Base-by-base conservation (phyloP, 2,113 vertebrate species). In the Nymphicus hollandicus region DNA sequence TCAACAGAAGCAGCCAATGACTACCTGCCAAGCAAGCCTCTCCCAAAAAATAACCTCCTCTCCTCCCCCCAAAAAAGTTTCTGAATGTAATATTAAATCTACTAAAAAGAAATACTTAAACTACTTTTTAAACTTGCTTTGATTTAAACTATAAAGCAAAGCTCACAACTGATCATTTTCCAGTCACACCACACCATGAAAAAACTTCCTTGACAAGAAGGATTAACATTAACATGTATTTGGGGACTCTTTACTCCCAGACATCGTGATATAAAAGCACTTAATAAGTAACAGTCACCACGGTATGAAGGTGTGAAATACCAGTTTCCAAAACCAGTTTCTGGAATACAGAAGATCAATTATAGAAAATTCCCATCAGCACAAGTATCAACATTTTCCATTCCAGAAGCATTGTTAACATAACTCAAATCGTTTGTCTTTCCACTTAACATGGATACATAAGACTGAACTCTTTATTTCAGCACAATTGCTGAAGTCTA, bases 371-470 rank as follows among this genome's bases (percentile, higher is more conserved):
- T 90, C 50, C 82, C 61, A 49, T 68, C 82, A 84, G 68, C 22
- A 0, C 43, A 89, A 86, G 33, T 39, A 88, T 86, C 76, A 74
- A 55, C 33, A 65, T 81, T 90, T 92, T 86, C 76, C 74, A 29
- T 65, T 74, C 68, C 2, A 2, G 29, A 56, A 24, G 31, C 60
- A 93, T 27, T 86, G 33, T 55, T 94, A 83, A 47, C 46, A 28
- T 56, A 93, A 80, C 52, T 68, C n/a, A 64, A 79, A 86, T 41
- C 72, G 47, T 83, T 93, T 93, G 46, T 49, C 83, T 94, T 96
- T 88, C 47, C 72, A 81, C 61, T 88, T 89, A 81, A 79, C 0
- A 1, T 37, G 72, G 82, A 81, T 61, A 92, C 28, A 6, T 39
- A 69, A 92, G 52, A 81, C 31, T 10, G 17, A 81, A 65, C 9